phyloP scores from a whole-genome alignment of 30 jellyfish, hydroid and myxozoan genomes.

The Sanderia malayensis region DNA sequence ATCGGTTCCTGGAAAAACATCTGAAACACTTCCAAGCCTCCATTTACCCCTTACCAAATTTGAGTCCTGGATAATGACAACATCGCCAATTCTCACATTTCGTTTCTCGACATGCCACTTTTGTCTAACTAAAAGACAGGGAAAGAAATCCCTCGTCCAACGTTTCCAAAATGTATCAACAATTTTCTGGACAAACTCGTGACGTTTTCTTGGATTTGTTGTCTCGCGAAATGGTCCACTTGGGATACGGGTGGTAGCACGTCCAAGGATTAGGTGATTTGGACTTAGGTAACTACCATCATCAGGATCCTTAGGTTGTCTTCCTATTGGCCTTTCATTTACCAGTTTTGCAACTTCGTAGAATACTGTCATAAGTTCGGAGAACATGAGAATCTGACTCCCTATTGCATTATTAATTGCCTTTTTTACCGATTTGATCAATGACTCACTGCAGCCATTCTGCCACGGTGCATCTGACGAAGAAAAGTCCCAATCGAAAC shows the following conservation, averaged over 20 bases:
- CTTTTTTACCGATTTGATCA: constrained; percentile 1
- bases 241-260: constrained; percentile 3
- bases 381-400: neutral
- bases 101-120: neutral
- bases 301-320: neutral
- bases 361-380: neutral
- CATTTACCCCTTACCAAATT: constrained; percentile 10
- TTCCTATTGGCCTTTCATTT: neutral
- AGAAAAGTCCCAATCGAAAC: constrained; percentile 18
- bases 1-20: constrained; percentile 18
- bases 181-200: neutral
- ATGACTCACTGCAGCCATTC: constrained; percentile 17
- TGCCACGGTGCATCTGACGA: constrained; percentile 16
- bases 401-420: neutral
- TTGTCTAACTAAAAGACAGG: neutral
- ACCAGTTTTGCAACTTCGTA: neutral
- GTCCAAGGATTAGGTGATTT: neutral
- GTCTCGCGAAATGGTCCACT: neutral
- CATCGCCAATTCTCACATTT: neutral
- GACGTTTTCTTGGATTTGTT: neutral
- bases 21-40: constrained; percentile 6
- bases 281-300: constrained; percentile 8
- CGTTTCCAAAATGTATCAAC: constrained; percentile 1
- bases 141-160: neutral
- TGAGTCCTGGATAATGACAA: constrained; percentile 2